Percentiles rank a stretch among this genome's conserved stretches.
phyloP scores from a whole-genome alignment of 2,113 vertebrate species.

The Takifugu bimaculatus region DNA sequence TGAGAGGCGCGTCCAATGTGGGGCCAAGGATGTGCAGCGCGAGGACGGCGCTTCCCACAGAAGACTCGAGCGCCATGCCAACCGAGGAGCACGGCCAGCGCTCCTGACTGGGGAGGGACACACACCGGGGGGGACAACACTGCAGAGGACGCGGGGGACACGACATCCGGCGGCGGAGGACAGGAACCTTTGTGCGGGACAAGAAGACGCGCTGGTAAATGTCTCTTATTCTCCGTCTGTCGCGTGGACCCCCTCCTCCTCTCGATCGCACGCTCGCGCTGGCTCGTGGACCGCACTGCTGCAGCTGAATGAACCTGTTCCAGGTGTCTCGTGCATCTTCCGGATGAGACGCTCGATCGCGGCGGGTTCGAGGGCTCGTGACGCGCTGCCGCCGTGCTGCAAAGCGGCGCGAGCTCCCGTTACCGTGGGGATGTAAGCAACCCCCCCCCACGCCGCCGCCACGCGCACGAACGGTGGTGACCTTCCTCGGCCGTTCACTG shows the following conservation, averaged over 20 bases:
- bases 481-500: constrained; percentile 57
- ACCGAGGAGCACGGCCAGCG: constrained; percentile 53
- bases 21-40: constrained; percentile 54
- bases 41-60: constrained; percentile 58
- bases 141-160: neutral
- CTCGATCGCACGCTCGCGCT: neutral
- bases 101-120: constrained; percentile 34
- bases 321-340: constrained; percentile 18
- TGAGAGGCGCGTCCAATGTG: constrained; percentile 60
- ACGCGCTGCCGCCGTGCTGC: neutral
- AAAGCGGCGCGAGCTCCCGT: constrained; percentile 22
- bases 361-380: no score
- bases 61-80: constrained; percentile 65
- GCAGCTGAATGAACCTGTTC: constrained; percentile 52
- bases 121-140: constrained; percentile 15
- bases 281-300: constrained; percentile 54
- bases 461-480: constrained; percentile 35
- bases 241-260: constrained; percentile 30
- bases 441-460: neutral
- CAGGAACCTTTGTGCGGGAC: neutral
- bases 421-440: constrained; percentile 29
- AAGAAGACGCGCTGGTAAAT: constrained; percentile 56
- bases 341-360: neutral
- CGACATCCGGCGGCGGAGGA: neutral
- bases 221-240: constrained; percentile 24